These are phyloP conservation scores for Linyphia triangularis DNA, from an alignment of 2,888 invertebrate species.

Conservation along the genomic window DNA sequence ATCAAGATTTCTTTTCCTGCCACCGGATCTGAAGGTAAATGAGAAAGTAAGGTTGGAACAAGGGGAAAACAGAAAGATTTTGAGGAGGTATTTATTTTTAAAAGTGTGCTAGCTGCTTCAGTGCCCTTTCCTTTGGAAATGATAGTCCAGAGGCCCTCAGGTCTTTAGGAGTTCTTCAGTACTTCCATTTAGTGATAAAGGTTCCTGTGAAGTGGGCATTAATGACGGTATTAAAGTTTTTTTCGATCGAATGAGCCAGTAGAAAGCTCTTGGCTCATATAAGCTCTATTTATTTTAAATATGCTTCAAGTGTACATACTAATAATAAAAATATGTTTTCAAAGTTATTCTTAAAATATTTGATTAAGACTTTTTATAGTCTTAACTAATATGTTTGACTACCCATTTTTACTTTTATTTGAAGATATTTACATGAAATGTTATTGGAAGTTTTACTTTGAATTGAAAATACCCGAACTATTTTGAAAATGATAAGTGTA, in stretches of 20 bases:
- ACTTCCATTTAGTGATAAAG: slow-evolving; percentile 12
- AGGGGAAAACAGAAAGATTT: background rate
- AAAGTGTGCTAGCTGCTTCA: slow-evolving; percentile 53
- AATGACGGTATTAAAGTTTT: slow-evolving; percentile 57
- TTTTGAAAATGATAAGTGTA: too few relatives aligned
- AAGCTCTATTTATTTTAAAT: too few relatives aligned
- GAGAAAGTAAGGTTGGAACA: slow-evolving; percentile 58
- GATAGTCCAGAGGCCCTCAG: slow-evolving; percentile 63
- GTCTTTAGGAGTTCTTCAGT: slow-evolving; percentile 64
- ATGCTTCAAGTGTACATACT: too few relatives aligned
- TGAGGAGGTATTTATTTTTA: slow-evolving; percentile 47
- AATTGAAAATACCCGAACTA: too few relatives aligned
- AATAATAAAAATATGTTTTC: too few relatives aligned
- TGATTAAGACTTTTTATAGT: too few relatives aligned
- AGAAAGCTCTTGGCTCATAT: too few relatives aligned
- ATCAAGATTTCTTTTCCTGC: slow-evolving; percentile 57
- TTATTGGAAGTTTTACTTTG: too few relatives aligned
- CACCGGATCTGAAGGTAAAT: slow-evolving; percentile 40
- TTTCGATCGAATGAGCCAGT: background rate
- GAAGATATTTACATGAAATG: too few relatives aligned
- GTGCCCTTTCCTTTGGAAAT: slow-evolving; percentile 31
- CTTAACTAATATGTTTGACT: too few relatives aligned
- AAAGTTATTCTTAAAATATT: too few relatives aligned
- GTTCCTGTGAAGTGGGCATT: background rate
- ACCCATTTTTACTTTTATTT: too few relatives aligned